Evolutionary conservation across 1,140 invertebrate genomes (phyloP), one percentile per base, ranked within the genome.

Genomic region (fruit fly (Drosophila melanogaster)): DNA sequence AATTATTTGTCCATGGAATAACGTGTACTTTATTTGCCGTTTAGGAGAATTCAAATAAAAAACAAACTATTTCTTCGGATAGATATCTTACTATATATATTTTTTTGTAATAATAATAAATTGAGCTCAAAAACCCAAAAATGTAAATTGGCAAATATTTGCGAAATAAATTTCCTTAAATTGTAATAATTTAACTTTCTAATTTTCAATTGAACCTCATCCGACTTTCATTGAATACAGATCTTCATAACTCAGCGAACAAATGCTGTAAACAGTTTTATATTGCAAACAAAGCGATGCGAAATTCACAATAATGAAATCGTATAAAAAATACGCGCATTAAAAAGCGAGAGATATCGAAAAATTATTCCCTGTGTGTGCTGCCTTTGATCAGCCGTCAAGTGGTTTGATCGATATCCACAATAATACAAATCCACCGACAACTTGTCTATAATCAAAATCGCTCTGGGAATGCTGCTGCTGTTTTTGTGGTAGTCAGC

Each of bases 371-470:
- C 37, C 50, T 41, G 61, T 54, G 43, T 15, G 43, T 15, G 83
- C 61, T 79, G 46, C 62, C 81, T 86, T 86, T 86, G 81, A 86
- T 86, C 81, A 86, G 69, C 74, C 79, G 69, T 86, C 81, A 86
- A 87, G 81, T 86, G 79, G 83, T 83, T 86, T 86, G 83, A 86
- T 86, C 79, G 84, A 86, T 86, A 65, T 59, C 46, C 61, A 76
- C 75, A 76, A 87, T 78, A 84, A 83, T 86, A 86, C 81, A 85
- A 87, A 83, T 87, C 64, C 83, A 72, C 84, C 80, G 79, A 84
- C 84, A 87, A 74, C 71, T 87, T 89, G 84, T 77, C 80, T 77
- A 84, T 84, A 76, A 81, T 83, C 83, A 79, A 87, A 72, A 87
- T 77, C 75, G 66, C 59, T 65, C 64, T 54, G 64, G 60, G 64